These are phyloP conservation scores for Monopis laevigella DNA, from an alignment of 2,888 invertebrate genomes.

Conservation along the genomic window DNA sequence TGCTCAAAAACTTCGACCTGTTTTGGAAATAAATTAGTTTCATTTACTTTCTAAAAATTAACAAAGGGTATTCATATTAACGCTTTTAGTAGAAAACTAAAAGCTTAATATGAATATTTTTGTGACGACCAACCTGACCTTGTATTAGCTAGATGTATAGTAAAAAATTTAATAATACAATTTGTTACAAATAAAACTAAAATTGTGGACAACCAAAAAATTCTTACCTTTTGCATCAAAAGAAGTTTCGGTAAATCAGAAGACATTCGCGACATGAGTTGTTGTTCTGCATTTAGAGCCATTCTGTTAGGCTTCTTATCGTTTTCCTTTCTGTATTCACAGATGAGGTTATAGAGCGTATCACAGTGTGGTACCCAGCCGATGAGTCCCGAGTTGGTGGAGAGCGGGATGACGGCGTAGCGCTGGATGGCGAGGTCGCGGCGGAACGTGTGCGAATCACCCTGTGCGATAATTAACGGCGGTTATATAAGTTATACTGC, in stretches of 20 bases:
- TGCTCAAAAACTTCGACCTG: constrained; percentile 96
- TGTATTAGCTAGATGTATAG: not conserved
- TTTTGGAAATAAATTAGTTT: too few species aligned
- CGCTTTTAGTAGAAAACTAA: too few species aligned
- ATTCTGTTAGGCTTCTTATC: constrained; percentile 34
- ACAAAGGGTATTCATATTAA: too few species aligned
- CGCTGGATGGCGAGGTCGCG: constrained; percentile 83
- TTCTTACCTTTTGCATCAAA: constrained; percentile 90
- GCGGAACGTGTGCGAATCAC: constrained; percentile 95
- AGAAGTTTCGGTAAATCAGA: constrained; percentile 97
- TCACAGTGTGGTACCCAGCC: constrained; percentile 98
- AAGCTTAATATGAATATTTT: too few species aligned
- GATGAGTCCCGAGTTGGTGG: constrained; percentile 97
- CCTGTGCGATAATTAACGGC: too few species aligned
- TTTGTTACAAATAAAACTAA: not conserved
- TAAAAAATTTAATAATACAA: not conserved
- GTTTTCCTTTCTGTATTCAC: constrained; percentile 98
- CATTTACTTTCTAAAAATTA: too few species aligned
- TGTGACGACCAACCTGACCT: too few species aligned
- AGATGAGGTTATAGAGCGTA: constrained; percentile 95
- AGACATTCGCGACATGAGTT: constrained; percentile 97
- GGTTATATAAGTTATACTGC: too few species aligned
- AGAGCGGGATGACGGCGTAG: constrained; percentile 97
- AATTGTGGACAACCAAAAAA: too few species aligned
- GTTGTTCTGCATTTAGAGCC: constrained; percentile 93